Evolutionary conservation across 2,888 invertebrate genomes (phyloP).

Genomic region (Synergus laeviventris): DNA sequence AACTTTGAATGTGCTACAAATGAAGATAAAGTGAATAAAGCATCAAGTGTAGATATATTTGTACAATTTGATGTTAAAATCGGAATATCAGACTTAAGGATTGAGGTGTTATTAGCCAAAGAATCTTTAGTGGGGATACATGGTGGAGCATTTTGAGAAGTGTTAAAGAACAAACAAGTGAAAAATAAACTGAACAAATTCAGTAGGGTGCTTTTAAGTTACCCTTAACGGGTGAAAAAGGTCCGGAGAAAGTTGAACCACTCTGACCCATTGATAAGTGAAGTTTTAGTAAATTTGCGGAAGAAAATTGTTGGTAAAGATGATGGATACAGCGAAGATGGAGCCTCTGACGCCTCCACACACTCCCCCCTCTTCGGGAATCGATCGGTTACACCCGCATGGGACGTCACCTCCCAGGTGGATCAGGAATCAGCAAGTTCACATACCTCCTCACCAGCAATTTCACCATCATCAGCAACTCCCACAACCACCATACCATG

Average conservation of each 20-base stretch:
- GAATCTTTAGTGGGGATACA: background rate
- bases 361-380: constrained; percentile 63
- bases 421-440: constrained; percentile 59
- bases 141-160: background rate
- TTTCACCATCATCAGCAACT: constrained; percentile 55
- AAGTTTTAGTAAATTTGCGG: background rate
- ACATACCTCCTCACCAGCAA: constrained; percentile 48
- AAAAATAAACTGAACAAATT: background rate
- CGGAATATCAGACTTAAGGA: background rate
- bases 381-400: constrained; percentile 44
- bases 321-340: constrained; percentile 69
- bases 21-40: background rate
- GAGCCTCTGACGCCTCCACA: constrained; percentile 73
- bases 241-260: background rate
- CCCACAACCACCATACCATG: constrained; percentile 63
- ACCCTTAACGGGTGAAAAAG: background rate
- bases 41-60: background rate
- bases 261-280: background rate
- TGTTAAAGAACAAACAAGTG: background rate
- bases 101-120: background rate
- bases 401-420: constrained; percentile 59
- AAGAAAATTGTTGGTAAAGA: constrained; percentile 20
- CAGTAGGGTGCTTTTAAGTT: background rate
- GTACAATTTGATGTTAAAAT: background rate
- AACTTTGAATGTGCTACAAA: background rate